phyloP scores from a whole-genome alignment of 2,797 vertebrate genomes.

The Sebastes aleutianus region DNA sequence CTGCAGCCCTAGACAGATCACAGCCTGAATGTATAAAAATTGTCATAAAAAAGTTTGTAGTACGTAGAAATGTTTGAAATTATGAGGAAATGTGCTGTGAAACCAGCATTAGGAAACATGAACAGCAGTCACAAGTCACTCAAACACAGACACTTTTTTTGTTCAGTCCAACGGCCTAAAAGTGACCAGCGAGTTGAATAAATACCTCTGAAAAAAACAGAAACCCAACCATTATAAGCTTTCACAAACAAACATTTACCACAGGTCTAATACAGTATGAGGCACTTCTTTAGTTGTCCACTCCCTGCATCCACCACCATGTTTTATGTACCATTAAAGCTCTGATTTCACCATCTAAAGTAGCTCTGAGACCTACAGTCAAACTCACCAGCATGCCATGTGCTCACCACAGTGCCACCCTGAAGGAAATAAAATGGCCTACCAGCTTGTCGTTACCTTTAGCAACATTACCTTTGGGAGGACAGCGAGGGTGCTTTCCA shows the following conservation, averaged over 20 bases:
- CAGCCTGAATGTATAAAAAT: neutral
- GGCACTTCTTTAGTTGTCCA: neutral
- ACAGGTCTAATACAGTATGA: neutral
- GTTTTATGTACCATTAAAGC: neutral
- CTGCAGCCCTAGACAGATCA: neutral
- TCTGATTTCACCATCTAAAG: neutral
- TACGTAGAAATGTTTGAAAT: neutral
- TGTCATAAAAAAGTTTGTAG: neutral
- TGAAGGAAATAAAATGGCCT: constrained; percentile 77
- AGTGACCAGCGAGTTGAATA: neutral
- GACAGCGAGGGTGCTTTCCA: constrained; percentile 99
- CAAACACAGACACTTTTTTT: neutral
- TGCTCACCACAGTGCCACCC: constrained; percentile 70
- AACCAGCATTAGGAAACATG: neutral
- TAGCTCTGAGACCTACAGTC: neutral
- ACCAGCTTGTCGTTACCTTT: constrained; percentile 98
- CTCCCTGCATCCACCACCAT: neutral
- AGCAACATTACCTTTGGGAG: constrained; percentile 99
- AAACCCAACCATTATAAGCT: neutral
- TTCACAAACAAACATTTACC: neutral
- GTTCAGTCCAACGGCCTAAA: neutral
- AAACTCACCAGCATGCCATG: constrained; percentile 51
- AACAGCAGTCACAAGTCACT: neutral
- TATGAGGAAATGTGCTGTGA: neutral
- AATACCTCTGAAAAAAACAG: neutral